Conservation (phyloP, 2,797 vertebrate species). For the Centroberyx gerrardi region DNA sequence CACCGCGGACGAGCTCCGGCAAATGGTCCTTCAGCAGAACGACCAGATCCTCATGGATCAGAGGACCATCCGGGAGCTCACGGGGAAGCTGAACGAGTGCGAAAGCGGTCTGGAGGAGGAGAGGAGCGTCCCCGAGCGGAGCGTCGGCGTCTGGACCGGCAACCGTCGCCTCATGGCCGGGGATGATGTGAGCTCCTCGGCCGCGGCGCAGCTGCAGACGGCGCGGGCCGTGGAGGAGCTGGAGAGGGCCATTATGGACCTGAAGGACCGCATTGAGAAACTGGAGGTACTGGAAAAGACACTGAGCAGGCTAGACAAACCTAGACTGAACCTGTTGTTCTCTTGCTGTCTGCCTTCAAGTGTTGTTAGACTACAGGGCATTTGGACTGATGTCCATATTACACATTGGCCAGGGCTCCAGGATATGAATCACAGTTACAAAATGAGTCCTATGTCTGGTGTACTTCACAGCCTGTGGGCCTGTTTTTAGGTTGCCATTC, state of each 20-base stretch:
- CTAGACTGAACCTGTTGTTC: slow-evolving; percentile 41
- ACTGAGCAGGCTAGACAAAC: neutral
- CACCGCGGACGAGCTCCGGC: slow-evolving; percentile 93
- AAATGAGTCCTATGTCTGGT: neutral
- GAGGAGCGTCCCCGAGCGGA: slow-evolving; percentile 81
- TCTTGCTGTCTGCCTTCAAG: slow-evolving; percentile 15
- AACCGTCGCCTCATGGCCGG: slow-evolving; percentile 89
- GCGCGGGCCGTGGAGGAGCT: slow-evolving; percentile 92
- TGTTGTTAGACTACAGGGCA: slow-evolving; percentile 32
- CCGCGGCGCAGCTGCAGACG: slow-evolving; percentile 85
- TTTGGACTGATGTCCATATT: neutral
- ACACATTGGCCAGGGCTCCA: too few relatives aligned
- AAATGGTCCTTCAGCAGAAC: slow-evolving; percentile 93
- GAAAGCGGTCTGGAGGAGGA: slow-evolving; percentile 91
- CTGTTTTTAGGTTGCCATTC: neutral
- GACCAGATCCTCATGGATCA: slow-evolving; percentile 94
- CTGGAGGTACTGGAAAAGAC: slow-evolving; percentile 88
- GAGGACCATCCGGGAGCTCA: slow-evolving; percentile 94
- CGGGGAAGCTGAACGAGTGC: slow-evolving; percentile 93
- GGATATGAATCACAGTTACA: neutral
- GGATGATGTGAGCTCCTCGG: slow-evolving; percentile 85
- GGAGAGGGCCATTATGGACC: slow-evolving; percentile 92
- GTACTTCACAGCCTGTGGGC: neutral
- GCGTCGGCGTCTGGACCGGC: slow-evolving; percentile 87
- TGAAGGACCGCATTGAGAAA: slow-evolving; percentile 96